Percentiles rank a stretch among this genome's conserved stretches.
These are phyloP conservation scores for Argyrosomus regius DNA, from an alignment of 2,797 vertebrate genomes.

Conservation along the genomic window DNA sequence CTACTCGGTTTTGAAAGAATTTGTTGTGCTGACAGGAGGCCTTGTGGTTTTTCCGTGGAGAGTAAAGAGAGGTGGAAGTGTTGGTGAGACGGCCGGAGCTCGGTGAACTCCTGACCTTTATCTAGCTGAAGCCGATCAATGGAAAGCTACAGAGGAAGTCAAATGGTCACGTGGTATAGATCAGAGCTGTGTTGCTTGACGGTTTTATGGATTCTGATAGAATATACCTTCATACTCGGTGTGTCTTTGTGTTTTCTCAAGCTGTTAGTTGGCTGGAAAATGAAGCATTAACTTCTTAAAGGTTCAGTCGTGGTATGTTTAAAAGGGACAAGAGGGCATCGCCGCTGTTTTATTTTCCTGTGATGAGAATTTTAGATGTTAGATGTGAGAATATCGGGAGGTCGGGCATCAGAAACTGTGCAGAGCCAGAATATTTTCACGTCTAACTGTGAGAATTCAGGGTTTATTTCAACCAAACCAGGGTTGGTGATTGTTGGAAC, in stretches of 20 bases:
- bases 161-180: conserved; percentile 12
- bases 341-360: no score
- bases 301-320: neutral
- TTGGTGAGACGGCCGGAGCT: neutral
- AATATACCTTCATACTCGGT: neutral
- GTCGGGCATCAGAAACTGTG: no score
- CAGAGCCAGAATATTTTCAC: no score
- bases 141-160: conserved; percentile 6
- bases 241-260: neutral
- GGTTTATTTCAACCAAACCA: no score
- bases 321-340: neutral
- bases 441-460: no score
- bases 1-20: conserved; percentile 26
- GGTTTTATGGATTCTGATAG: conserved; percentile 15
- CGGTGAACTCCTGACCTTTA: conserved; percentile 37
- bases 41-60: conserved; percentile 8
- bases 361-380: no score
- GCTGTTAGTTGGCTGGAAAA: neutral
- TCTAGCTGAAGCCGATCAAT: conserved; percentile 29
- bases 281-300: neutral
- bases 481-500: no score
- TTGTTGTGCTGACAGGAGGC: conserved; percentile 15
- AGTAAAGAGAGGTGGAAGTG: conserved; percentile 14
- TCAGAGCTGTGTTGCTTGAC: neutral
- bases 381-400: no score